Base-by-base conservation (phyloP, 2,888 invertebrate genomes). In the Tachystola acroxantha region DNA sequence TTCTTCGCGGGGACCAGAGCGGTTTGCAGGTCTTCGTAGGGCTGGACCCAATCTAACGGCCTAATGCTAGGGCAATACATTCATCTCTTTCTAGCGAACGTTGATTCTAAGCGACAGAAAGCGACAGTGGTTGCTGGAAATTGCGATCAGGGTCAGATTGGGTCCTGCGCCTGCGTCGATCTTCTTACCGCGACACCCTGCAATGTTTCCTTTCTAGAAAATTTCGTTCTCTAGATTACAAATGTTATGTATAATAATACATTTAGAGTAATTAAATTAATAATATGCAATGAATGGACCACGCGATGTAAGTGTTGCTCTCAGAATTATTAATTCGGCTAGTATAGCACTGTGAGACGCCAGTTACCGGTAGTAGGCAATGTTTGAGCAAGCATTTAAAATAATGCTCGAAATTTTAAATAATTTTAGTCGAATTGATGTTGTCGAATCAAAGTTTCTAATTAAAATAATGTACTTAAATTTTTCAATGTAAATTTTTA, bases 301-400 rank as follows among this genome's bases (percentile, higher is more conserved):
- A 80, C 67, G 73, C 64, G 77, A 74, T 65, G 75, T 71, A 70
- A 70, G 66, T 4, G 6, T 68, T 58, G 81, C 84, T 85, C 84
- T 85, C 84, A 80, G 84, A 81, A 79, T 76, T 69, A 68, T 68
- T 72, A 70, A 76, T 74, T 77, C 72, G 75, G 73, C 76, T 74
- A 73, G 24, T 66, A 67, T 59, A 64, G 61, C 57, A 64, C 64
- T 67, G 70, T 67, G 69, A 69, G 65, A 70, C 53, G 57, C 52
- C 63, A 81, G 84, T 86, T 84, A 85, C 85, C 84, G 78, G 64
- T 62, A 57, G 67, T 66, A 69, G 64, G 73, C 67, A 75, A 55
- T 86, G 85, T 86, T 67, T 75, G 85, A 80, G 85, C 85, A 76
- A 63, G 74, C 85, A 85, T 86, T 78, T 76, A 81, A 86, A 85